Percentiles rank a stretch among this genome's conserved stretches.
Evolutionary conservation across 2,797 vertebrate species (phyloP).

Genomic region (Ciconia nigra): DNA sequence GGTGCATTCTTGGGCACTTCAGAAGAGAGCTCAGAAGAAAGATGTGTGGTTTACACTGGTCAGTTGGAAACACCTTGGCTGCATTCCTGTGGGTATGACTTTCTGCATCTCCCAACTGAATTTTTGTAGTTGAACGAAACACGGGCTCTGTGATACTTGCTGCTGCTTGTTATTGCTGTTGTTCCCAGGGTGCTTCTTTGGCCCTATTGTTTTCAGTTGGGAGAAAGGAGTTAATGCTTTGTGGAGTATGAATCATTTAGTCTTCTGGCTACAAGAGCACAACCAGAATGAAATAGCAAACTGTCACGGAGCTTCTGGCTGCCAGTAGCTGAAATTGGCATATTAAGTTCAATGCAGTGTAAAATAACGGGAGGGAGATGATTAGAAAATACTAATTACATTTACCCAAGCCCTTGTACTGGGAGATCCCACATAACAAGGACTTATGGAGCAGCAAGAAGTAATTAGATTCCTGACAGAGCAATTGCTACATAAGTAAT

Average conservation of each 20-base stretch:
- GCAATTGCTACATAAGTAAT: not conserved
- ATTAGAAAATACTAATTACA: conserved; percentile 30
- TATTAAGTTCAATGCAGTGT: not conserved
- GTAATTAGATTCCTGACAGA: conserved; percentile 26
- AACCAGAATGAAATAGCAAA: not conserved
- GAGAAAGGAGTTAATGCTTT: not conserved
- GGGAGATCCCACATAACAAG: not conserved
- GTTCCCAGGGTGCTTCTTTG: not conserved
- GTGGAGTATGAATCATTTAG: not conserved
- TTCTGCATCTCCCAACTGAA: not conserved
- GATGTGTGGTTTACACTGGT: not conserved
- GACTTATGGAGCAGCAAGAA: not conserved
- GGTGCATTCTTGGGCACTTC: not conserved
- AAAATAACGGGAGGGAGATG: not conserved
- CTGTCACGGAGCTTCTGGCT: not conserved
- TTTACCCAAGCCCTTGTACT: not conserved
- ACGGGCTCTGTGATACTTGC: not conserved
- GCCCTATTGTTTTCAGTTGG: not conserved
- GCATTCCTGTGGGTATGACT: not conserved
- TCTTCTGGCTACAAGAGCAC: not conserved
- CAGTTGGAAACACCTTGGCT: not conserved
- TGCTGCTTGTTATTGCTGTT: not conserved
- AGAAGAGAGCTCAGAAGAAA: not conserved
- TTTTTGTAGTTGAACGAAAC: not conserved
- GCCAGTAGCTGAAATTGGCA: not conserved